Percentiles rank a stretch among this genome's conserved stretches.
Conservation (phyloP, 2,113 vertebrate genomes). For the Phylloscopus trochilus region DNA sequence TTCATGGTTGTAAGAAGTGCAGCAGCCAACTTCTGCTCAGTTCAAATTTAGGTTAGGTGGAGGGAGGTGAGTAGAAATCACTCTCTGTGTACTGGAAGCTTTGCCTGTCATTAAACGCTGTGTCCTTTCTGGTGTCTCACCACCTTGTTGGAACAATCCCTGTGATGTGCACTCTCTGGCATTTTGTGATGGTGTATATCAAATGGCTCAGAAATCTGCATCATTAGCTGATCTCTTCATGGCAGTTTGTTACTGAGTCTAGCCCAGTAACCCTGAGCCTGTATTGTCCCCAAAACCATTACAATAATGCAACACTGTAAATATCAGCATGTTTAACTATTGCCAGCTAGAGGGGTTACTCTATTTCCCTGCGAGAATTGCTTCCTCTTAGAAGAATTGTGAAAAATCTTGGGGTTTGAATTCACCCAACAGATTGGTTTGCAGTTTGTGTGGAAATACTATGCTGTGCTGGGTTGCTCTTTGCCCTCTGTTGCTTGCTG, state of each 20-base stretch:
- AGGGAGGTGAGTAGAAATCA: neutral
- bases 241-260: neutral
- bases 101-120: neutral
- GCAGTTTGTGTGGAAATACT: neutral
- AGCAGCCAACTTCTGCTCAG: neutral
- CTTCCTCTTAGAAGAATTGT: neutral
- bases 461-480: neutral
- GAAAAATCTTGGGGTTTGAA: neutral
- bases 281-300: neutral
- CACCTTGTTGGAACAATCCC: neutral
- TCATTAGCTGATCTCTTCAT: neutral
- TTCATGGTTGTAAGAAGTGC: neutral
- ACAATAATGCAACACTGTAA: neutral
- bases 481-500: neutral
- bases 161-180: neutral
- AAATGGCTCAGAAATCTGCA: neutral
- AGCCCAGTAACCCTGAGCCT: neutral
- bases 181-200: neutral
- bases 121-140: neutral
- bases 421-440: neutral
- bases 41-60: neutral
- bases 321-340: constrained; percentile 32
- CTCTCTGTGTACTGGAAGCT: neutral
- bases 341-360: constrained; percentile 32
- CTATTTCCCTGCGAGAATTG: neutral